Percentiles rank a stretch among this genome's conserved stretches.
Evolutionary conservation across 1,140 invertebrate species (phyloP).

Genomic region (Eupeodes corollae): DNA sequence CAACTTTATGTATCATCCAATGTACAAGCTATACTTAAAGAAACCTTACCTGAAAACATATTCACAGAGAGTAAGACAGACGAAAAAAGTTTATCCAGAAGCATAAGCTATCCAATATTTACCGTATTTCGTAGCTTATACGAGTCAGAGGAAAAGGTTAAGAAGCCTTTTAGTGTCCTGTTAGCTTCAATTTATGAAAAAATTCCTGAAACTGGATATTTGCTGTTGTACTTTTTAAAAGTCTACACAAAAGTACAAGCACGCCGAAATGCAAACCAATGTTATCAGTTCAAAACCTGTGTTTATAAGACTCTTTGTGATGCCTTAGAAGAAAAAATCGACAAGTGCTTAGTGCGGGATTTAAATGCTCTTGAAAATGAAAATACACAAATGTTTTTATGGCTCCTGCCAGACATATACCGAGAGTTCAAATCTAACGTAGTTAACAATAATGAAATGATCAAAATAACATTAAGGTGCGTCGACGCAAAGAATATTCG

Average conservation of each 20-base stretch:
- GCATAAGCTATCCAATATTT: conserved; percentile 69
- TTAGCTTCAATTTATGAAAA: conserved; percentile 51
- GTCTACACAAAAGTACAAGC: conserved; percentile 48
- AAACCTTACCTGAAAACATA: conserved; percentile 30
- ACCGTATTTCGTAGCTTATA: conserved; percentile 62
- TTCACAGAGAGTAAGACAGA: conserved; percentile 39
- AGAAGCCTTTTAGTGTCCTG: conserved; percentile 60
- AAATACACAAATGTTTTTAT: conserved; percentile 77
- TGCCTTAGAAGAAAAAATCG: conserved; percentile 59
- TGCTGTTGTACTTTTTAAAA: conserved; percentile 78
- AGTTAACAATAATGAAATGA: conserved; percentile 71
- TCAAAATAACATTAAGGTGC: conserved; percentile 77
- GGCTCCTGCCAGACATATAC: conserved; percentile 83
- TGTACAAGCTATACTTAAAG: conserved; percentile 27
- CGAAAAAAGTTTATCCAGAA: conserved; percentile 49
- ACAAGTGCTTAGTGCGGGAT: conserved; percentile 39
- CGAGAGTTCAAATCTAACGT: conserved; percentile 78
- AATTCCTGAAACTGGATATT: conserved; percentile 67
- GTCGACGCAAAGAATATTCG: conserved; percentile 82
- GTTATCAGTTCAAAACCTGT: conserved; percentile 65
- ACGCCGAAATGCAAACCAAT: conserved; percentile 39
- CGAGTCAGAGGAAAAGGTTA: conserved; percentile 65
- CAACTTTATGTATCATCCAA: conserved; percentile 34
- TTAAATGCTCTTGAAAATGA: conserved; percentile 78
- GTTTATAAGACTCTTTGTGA: conserved; percentile 81